These are phyloP conservation scores for Callorhinus ursinus DNA, from an alignment of 2,113 vertebrate genomes.

Conservation along the genomic window DNA sequence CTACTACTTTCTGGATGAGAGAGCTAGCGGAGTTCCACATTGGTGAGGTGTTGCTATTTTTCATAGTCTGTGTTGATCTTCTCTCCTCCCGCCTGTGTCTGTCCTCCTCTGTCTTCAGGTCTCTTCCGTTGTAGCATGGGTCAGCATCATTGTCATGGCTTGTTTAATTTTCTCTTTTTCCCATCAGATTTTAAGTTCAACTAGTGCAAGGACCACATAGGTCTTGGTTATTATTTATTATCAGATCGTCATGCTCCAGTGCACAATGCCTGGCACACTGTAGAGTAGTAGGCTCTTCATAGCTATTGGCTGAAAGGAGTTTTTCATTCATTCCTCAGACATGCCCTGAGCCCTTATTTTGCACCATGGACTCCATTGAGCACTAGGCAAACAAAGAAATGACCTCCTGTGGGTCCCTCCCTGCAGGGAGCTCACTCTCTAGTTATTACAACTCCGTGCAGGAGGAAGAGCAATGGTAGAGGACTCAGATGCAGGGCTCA, in stretches of 20 bases:
- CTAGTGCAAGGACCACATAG: background rate
- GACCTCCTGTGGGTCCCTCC: rapidly evolving
- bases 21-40: background rate
- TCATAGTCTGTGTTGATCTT: background rate
- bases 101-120: background rate
- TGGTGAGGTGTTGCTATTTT: background rate
- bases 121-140: background rate
- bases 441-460: background rate
- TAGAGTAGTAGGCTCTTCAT: conserved; percentile 37
- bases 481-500: background rate
- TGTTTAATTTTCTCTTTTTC: background rate
- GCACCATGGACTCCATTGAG: background rate
- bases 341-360: background rate
- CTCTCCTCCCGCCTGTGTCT: background rate
- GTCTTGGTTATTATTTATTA: background rate
- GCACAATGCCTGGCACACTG: background rate
- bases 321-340: conserved; percentile 17
- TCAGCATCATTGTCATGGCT: background rate
- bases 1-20: background rate
- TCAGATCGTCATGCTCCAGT: background rate
- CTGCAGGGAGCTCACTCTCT: background rate
- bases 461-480: background rate
- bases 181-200: conserved; percentile 12
- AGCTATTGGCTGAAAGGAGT: background rate
- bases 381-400: background rate